Base-by-base conservation (phyloP, 2,888 invertebrate genomes). In the Pandemis corylana region DNA sequence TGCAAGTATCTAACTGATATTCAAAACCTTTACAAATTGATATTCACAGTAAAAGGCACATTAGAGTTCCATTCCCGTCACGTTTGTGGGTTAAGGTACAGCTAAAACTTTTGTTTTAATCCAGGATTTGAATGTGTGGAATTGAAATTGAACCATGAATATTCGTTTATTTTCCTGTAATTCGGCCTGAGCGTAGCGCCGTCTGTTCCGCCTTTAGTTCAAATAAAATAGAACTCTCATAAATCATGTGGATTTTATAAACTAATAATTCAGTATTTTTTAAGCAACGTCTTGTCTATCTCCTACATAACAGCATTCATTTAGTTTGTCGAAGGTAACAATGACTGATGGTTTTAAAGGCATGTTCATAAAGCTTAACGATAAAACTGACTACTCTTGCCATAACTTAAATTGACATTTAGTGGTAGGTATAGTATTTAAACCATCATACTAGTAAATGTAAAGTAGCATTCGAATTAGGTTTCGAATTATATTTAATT, bases 361-460 rank as follows among this genome's bases (percentile, higher is more conserved):
- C 46, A 68, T 56, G 53, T 41, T 73, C 46, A 41, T 36, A 20
- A 53, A 44, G 36, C 56, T 72, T 68, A 20, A 68, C 63, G 68
- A 56, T 15, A 68, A 56, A 53, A 68, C 42, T 72, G 67, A 56
- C 63, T 63, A 68, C 63, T 68, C 53, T 46, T 66, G 65, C 71
- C 63, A 49, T 66, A 69, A 74, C 63, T 63, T 56, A 36, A 44
- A 63, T 28, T 67, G 49, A 41, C 42, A 42, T 70, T 28, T 64
- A 64, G 13, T 64, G 7, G 15, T 15, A 36, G 28, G 53, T 15
- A 20, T 9, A 15, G 9, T 20, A 56, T 7, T 56, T 56, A 7
- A 56, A 56, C 15, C 46, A 10, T 10, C 13, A n/a, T 51, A 56
- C 15, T 49, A 9, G 2, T 49, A 49, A 49, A 2, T 12, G 12